These are phyloP conservation scores for Crenuchus spilurus DNA, from an alignment of 2,797 vertebrate species.

Conservation along the genomic window DNA sequence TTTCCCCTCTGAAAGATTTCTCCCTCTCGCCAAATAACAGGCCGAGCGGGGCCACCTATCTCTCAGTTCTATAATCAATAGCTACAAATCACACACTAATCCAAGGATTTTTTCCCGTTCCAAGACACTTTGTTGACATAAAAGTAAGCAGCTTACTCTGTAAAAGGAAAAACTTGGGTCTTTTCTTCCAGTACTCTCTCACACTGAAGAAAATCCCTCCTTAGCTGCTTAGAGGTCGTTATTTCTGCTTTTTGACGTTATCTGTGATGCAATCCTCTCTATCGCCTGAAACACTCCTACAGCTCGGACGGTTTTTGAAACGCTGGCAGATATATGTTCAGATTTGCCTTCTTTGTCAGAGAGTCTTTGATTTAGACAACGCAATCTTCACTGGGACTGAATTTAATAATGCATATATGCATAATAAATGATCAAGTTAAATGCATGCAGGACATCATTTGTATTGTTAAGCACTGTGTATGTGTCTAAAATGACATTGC, in stretches of 20 bases:
- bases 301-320: not conserved
- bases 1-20: not conserved
- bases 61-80: slow-evolving; percentile 30
- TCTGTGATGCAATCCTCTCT: slow-evolving; percentile 8
- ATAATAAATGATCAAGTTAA: not conserved
- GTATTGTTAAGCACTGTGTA: not conserved
- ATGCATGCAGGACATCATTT: slow-evolving; percentile 5
- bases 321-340: not conserved
- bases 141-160: slow-evolving; percentile 23
- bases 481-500: not conserved
- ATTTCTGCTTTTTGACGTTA: slow-evolving; percentile 20
- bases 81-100: slow-evolving; percentile 36
- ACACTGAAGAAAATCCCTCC: not conserved
- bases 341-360: not conserved
- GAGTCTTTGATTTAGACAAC: slow-evolving; percentile 26
- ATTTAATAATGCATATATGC: not conserved
- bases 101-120: slow-evolving; percentile 12
- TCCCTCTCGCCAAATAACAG: not conserved
- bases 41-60: not conserved
- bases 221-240: not conserved
- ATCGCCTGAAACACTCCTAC: not conserved
- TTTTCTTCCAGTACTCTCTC: not conserved
- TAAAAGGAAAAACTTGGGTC: not conserved
- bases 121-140: slow-evolving; percentile 30
- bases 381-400: not conserved